Conservation (phyloP, 2,888 invertebrate species). For the Calameuta pallipes region DNA sequence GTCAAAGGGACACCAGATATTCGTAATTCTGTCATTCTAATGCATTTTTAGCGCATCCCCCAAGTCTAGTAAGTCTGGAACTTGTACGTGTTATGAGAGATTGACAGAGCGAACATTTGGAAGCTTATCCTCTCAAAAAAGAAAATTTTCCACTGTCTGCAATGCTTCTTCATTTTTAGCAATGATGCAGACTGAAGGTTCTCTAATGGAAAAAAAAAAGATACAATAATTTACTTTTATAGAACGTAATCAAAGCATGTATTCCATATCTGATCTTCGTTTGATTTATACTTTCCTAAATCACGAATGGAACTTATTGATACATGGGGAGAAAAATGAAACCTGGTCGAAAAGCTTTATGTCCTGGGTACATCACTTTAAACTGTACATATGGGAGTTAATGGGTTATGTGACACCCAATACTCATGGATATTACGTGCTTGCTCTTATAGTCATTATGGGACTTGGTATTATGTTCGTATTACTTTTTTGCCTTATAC, state of each 20-base stretch:
- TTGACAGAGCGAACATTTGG: neutral
- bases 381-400: conserved; percentile 1
- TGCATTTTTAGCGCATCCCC: neutral
- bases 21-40: neutral
- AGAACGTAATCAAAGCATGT: conserved; percentile 17
- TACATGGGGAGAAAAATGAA: conserved; percentile 22
- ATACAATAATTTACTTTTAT: neutral
- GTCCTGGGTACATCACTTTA: conserved; percentile 11
- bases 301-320: conserved; percentile 28
- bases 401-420: neutral
- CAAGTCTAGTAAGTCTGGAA: neutral
- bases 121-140: neutral
- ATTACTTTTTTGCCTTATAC: neutral
- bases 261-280: conserved; percentile 20
- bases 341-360: conserved; percentile 25
- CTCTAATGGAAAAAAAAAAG: neutral
- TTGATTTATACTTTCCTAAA: conserved; percentile 27
- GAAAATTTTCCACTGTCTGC: neutral
- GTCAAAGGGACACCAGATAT: neutral
- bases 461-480: conserved; percentile 21
- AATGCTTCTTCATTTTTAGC: neutral
- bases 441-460: conserved; percentile 12
- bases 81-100: neutral
- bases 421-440: conserved; percentile 2
- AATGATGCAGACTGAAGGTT: too few relatives aligned